Percentiles rank a stretch among this genome's conserved stretches.
Conservation (phyloP, 2,797 vertebrate genomes). For the Lacerta bilineata region DNA sequence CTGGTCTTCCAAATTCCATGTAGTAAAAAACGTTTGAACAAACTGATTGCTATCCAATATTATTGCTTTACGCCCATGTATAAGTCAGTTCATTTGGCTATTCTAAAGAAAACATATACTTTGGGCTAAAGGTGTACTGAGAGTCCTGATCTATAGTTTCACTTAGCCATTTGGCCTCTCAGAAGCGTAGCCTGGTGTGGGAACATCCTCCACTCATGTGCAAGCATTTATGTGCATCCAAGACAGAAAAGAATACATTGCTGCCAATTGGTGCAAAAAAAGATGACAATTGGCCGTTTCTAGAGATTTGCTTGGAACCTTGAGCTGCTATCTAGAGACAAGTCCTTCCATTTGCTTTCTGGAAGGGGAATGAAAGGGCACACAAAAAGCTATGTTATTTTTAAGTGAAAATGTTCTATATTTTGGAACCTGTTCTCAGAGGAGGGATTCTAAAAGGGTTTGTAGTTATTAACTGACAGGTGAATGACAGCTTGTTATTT, state of each 20-base stretch:
- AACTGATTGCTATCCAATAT: too few relatives aligned
- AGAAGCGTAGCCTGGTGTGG: not conserved
- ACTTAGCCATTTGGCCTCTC: slow-evolving; percentile 17
- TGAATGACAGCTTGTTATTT: slow-evolving; percentile 74
- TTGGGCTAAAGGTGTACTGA: not conserved
- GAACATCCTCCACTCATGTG: slow-evolving; percentile 15
- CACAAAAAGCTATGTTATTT: slow-evolving; percentile 19
- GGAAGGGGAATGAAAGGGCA: slow-evolving; percentile 30
- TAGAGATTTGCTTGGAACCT: not conserved
- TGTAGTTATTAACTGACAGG: slow-evolving; percentile 70
- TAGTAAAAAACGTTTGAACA: not conserved
- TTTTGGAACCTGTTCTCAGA: slow-evolving; percentile 64
- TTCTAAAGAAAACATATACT: accelerated
- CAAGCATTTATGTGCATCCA: slow-evolving; percentile 23
- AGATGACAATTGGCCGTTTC: slow-evolving; percentile 5
- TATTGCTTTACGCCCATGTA: accelerated
- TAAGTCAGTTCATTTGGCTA: not conserved
- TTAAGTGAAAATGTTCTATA: slow-evolving; percentile 64
- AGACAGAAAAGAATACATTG: not conserved
- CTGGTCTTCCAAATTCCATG: accelerated
- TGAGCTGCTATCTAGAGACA: slow-evolving; percentile 32
- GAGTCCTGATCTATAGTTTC: not conserved
- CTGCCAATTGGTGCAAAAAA: not conserved
- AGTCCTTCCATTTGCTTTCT: slow-evolving; percentile 56
- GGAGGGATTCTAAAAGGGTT: slow-evolving; percentile 70